phyloP scores from a whole-genome alignment of 2,888 invertebrate genomes.

The Drosophila picticornis region DNA sequence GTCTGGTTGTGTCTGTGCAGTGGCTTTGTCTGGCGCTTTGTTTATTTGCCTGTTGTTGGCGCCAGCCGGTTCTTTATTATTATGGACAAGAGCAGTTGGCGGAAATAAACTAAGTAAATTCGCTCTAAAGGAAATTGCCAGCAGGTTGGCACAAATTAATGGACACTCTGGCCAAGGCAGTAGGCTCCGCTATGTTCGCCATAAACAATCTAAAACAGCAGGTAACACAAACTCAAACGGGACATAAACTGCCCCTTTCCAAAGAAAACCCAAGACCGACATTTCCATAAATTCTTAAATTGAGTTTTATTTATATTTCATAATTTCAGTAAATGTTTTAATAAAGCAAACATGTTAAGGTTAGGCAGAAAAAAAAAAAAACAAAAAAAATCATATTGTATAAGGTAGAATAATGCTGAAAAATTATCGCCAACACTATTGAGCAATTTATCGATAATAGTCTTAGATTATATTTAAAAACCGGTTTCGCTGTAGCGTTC shows the following conservation, averaged over 20 bases:
- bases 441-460: constrained; percentile 9
- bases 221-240: constrained; percentile 10
- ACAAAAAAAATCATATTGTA: neutral
- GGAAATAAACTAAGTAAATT: constrained; percentile 72
- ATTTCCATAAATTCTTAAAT: constrained; percentile 32
- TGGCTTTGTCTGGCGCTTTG: constrained; percentile 49
- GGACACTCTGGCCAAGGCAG: constrained; percentile 50
- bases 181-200: constrained; percentile 22
- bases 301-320: neutral
- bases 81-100: constrained; percentile 53
- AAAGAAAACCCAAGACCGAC: neutral
- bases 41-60: constrained; percentile 56
- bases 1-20: constrained; percentile 8
- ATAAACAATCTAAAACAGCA: constrained; percentile 19
- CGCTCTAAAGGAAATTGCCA: constrained; percentile 67
- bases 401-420: constrained; percentile 9
- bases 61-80: constrained; percentile 62
- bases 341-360: constrained; percentile 23
- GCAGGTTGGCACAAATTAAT: constrained; percentile 68
- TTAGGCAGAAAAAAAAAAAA: constrained; percentile 10
- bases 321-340: constrained; percentile 28
- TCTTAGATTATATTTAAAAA: neutral
- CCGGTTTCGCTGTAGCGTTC: neutral
- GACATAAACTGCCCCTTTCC: neutral
- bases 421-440: constrained; percentile 15